Evolutionary conservation across 92 coral and sea anemone genomes (phyloP).

Genomic region (Phenganax stokvisi): DNA sequence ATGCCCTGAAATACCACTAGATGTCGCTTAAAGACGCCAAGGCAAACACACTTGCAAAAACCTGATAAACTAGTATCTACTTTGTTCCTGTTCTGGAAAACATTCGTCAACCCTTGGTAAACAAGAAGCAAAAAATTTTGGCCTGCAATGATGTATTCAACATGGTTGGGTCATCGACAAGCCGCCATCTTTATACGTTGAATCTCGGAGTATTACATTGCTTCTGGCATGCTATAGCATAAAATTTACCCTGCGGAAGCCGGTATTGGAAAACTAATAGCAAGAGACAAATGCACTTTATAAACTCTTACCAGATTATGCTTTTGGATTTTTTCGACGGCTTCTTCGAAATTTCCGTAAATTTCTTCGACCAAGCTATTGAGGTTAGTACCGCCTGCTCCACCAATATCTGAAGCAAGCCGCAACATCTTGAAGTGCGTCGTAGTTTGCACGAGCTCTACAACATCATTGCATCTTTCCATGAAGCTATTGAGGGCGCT

Average conservation of each 20-base stretch:
- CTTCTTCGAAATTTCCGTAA: slow-evolving; percentile 66
- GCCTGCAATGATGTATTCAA: no score
- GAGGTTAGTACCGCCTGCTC: slow-evolving; percentile 88
- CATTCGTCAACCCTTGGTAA: no score
- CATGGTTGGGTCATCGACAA: no score
- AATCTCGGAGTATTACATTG: no score
- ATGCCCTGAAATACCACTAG: no score
- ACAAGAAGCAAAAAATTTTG: no score
- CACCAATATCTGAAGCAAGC: slow-evolving; percentile 87
- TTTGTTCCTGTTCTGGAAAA: no score
- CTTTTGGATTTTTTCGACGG: slow-evolving; percentile 45
- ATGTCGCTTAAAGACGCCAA: no score
- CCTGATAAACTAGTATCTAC: no score
- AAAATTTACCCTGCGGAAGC: background rate
- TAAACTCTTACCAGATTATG: slow-evolving; percentile 24
- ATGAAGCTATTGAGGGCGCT: slow-evolving; percentile 80
- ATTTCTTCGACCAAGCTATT: slow-evolving; percentile 86
- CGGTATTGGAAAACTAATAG: no score
- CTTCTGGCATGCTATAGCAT: background rate
- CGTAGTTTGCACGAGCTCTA: slow-evolving; percentile 94
- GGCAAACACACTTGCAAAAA: no score
- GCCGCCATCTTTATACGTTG: no score
- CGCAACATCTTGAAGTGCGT: slow-evolving; percentile 87
- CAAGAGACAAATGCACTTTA: background rate
- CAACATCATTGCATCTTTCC: slow-evolving; percentile 98